These are phyloP conservation scores for Chymomyza caudatula DNA, from an alignment of 2,888 invertebrate genomes.

Conservation along the genomic window DNA sequence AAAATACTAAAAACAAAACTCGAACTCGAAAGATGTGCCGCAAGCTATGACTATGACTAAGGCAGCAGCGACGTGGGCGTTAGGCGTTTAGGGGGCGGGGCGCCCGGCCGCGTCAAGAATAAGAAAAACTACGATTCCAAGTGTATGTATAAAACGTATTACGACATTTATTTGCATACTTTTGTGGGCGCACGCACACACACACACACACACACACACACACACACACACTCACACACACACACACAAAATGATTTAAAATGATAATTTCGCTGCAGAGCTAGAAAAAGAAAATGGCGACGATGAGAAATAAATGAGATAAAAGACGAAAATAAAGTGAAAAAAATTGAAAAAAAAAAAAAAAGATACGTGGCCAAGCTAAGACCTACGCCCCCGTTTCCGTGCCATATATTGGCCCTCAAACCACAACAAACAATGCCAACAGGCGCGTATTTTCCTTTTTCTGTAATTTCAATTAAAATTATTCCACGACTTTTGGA, in stretches of 20 bases:
- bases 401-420: not conserved
- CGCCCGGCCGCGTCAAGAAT: not conserved
- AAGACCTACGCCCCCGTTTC: not conserved
- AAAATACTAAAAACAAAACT: constrained; percentile 28
- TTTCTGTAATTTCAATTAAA: constrained; percentile 67
- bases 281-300: constrained; percentile 18
- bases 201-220: not conserved
- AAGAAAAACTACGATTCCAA: not conserved
- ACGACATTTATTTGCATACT: constrained; percentile 63
- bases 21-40: constrained; percentile 12
- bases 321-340: not conserved
- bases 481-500: constrained; percentile 49
- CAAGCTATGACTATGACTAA: not conserved
- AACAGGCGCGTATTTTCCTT: constrained; percentile 17
- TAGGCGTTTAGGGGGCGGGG: not conserved
- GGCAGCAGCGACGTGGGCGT: not conserved
- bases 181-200: constrained; percentile 36
- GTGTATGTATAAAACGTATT: constrained; percentile 41
- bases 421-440: not conserved
- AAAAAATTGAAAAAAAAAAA: constrained; percentile 1
- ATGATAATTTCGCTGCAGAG: constrained; percentile 52
- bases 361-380: not conserved
- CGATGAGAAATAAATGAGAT: constrained; percentile 3
- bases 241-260: constrained; percentile 65
- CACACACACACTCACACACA: too few species aligned